Conservation (phyloP, 2,797 vertebrate genomes). For the Ceryle rudis region DNA sequence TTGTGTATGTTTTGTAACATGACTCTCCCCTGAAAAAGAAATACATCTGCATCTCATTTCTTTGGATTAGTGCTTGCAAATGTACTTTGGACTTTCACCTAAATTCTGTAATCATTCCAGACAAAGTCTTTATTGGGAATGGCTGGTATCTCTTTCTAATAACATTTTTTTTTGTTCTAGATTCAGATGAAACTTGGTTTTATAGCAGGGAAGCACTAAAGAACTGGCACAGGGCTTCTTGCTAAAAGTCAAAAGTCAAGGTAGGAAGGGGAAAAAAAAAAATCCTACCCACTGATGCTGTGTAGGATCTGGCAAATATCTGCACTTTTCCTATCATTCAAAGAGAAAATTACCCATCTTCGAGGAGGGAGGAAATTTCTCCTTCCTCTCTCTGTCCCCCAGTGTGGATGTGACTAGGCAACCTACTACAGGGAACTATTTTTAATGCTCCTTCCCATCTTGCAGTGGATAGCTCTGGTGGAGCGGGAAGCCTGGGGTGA, state of each 20-base stretch:
- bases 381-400: neutral
- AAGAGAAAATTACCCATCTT: neutral
- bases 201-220: conserved; percentile 35
- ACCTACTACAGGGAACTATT: neutral
- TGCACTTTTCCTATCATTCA: neutral
- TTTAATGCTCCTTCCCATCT: neutral
- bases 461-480: neutral
- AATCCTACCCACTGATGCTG: neutral
- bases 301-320: neutral
- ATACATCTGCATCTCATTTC: neutral
- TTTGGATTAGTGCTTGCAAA: neutral
- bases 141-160: neutral
- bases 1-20: neutral
- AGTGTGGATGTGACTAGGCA: neutral
- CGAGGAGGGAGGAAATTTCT: neutral
- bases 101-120: neutral
- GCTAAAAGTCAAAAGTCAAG: conserved; percentile 16
- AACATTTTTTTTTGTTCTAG: neutral
- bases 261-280: neutral
- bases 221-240: neutral
- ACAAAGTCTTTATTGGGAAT: neutral
- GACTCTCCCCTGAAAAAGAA: neutral
- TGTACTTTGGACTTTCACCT: neutral
- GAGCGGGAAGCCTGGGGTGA: neutral
- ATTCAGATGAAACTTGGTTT: conserved; percentile 27